Conservation (phyloP, 2,113 vertebrate species). For the Eurystomus gularis region DNA sequence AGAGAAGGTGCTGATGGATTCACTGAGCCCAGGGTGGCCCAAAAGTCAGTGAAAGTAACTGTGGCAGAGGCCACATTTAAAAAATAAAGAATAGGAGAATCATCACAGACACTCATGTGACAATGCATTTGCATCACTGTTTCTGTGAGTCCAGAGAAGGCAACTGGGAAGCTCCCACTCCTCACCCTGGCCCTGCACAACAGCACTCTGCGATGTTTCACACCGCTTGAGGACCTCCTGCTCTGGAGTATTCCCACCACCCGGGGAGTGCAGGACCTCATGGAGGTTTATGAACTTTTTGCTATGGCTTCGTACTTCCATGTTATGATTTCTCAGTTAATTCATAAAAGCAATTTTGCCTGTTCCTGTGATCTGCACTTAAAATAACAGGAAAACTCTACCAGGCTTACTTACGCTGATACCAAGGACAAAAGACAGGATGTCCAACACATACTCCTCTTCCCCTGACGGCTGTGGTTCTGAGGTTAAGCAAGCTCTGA, state of each 20-base stretch:
- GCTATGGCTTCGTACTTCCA: neutral
- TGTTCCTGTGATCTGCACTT: slow-evolving; percentile 57
- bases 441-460: slow-evolving; percentile 70
- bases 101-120: neutral
- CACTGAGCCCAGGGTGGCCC: neutral
- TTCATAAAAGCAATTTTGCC: slow-evolving; percentile 57
- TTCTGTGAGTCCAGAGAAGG: neutral
- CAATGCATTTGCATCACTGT: rapidly evolving
- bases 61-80: neutral
- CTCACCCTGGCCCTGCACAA: neutral
- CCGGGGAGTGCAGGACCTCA: too few species aligned
- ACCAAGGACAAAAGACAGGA: slow-evolving; percentile 80
- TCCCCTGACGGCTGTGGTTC: slow-evolving; percentile 58
- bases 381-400: slow-evolving; percentile 94
- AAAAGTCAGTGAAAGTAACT: neutral
- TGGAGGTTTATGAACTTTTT: neutral
- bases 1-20: neutral
- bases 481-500: slow-evolving; percentile 62
- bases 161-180: rapidly evolving
- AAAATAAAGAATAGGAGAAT: neutral
- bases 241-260: neutral
- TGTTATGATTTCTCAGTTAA: slow-evolving; percentile 41
- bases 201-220: neutral
- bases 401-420: slow-evolving; percentile 77
- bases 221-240: neutral